Evolutionary conservation across 1,140 invertebrate genomes (phyloP), one percentile per base, ranked within the genome.

Genomic region (Dendroctonus ponderosae): DNA sequence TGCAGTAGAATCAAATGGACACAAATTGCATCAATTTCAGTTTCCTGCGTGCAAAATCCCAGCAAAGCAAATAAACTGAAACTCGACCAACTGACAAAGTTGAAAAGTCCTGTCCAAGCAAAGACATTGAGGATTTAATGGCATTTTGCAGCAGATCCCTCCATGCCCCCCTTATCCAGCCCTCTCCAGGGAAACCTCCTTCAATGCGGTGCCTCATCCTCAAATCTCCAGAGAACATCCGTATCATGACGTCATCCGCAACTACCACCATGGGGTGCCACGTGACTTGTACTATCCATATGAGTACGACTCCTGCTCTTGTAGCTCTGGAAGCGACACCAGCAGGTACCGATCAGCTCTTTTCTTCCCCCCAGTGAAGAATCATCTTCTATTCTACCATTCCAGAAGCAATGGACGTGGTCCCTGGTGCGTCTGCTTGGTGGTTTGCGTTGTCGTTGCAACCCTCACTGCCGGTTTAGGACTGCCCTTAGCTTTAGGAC

Each of bases 351-450:
- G 41, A 9, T 26, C 50, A 9, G 12, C 15, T 59, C 0, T 8
- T 59, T 59, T 44, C 7, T 8, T n/a, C 8, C 8, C 8, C 50
- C 3, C 38, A 39, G n/a, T 60, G 12, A 26, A 1, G 26, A 26
- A 26, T 26, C 1, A 26, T 26, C 26, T 26, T 26, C 38, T 2
- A 12, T 38, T 49, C 12, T 60, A 3, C 7, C 3, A n/a, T 65
- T 69, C 62, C n/a, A 64, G 65, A 57, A 69, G 56, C 14, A 59
- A 68, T 38, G 63, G 74, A 7, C 69, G 74, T 8, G 74, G 74
- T 41, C 75, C 76, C 12, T 77, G 76, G 76, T 77, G 76, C 58
- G 56, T 76, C 7, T 77, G 76, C 62, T 56, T 77, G n/a, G 71
- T 76, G 44, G 72, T 77, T 6, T 77, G 76, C 63, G 69, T 77